These are phyloP conservation scores for Urocitellus parryii DNA, from an alignment of 2,113 vertebrate species.

Conservation along the genomic window DNA sequence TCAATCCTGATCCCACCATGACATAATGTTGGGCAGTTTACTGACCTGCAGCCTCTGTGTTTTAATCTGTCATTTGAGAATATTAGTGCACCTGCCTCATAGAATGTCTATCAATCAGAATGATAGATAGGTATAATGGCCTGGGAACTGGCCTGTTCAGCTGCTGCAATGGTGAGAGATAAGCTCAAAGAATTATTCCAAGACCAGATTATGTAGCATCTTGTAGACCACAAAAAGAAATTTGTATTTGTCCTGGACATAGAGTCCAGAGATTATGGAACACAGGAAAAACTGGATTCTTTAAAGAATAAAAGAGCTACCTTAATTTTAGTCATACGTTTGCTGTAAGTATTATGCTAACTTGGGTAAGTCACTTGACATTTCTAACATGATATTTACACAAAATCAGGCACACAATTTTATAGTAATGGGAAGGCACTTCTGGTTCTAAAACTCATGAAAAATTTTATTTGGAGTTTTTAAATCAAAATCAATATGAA, in stretches of 20 bases:
- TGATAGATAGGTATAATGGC: neutral
- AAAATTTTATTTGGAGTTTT: neutral
- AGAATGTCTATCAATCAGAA: too few relatives aligned
- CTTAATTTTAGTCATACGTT: neutral
- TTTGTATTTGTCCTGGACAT: neutral
- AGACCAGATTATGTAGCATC: rapidly evolving
- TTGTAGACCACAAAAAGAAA: neutral
- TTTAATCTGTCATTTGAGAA: neutral
- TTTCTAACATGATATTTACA: neutral
- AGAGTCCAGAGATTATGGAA: neutral
- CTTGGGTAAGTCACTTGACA: neutral
- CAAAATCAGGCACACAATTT: neutral
- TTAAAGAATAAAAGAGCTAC: neutral
- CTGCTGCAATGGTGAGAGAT: rapidly evolving
- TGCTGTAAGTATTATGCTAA: neutral
- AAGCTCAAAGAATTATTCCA: too few relatives aligned
- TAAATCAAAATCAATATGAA: neutral
- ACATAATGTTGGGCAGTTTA: neutral
- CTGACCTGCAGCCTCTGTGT: neutral
- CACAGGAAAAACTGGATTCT: neutral
- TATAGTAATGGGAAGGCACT: neutral
- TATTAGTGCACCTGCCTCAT: too few relatives aligned
- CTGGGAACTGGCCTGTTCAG: neutral
- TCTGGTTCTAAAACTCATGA: neutral
- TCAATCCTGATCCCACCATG: too few relatives aligned